Percentiles rank a stretch among this genome's conserved stretches.
Evolutionary conservation across 2,888 invertebrate genomes (phyloP).

Genomic region (Apoderus coryli): DNA sequence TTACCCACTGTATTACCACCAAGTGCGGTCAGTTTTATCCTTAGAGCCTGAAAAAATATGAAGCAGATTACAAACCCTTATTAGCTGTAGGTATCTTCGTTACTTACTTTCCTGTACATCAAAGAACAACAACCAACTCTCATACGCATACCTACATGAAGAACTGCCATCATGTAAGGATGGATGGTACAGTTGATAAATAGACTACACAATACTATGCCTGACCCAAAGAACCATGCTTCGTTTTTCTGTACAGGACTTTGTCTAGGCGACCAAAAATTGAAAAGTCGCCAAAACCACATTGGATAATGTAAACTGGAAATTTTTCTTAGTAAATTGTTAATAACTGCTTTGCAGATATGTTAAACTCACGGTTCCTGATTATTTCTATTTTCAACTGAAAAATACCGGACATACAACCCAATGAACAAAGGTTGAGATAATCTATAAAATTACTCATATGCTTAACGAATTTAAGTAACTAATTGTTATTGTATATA

Average conservation of each 20-base stretch:
- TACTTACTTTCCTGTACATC: conserved; percentile 53
- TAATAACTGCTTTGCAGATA: too few species aligned
- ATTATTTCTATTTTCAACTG: conserved; percentile 28
- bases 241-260: conserved; percentile 28
- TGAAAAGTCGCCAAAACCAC: conserved; percentile 24
- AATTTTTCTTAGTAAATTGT: too few species aligned
- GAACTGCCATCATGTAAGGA: conserved; percentile 51
- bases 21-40: conserved; percentile 55
- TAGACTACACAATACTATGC: conserved; percentile 40
- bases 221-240: conserved; percentile 43
- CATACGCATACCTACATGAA: conserved; percentile 57
- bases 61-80: neutral
- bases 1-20: conserved; percentile 49
- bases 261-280: conserved; percentile 28
- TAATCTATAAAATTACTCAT: conserved; percentile 28
- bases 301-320: conserved; percentile 24
- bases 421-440: conserved; percentile 40
- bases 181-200: conserved; percentile 52
- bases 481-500: conserved; percentile 8
- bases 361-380: conserved; percentile 19
- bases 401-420: conserved; percentile 37
- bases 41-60: conserved; percentile 44
- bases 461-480: neutral
- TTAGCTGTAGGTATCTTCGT: neutral
- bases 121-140: conserved; percentile 57